Evolutionary conservation across 64 coral and sea anemone species (phyloP).

Genomic region (Astreopora myriophthalma): DNA sequence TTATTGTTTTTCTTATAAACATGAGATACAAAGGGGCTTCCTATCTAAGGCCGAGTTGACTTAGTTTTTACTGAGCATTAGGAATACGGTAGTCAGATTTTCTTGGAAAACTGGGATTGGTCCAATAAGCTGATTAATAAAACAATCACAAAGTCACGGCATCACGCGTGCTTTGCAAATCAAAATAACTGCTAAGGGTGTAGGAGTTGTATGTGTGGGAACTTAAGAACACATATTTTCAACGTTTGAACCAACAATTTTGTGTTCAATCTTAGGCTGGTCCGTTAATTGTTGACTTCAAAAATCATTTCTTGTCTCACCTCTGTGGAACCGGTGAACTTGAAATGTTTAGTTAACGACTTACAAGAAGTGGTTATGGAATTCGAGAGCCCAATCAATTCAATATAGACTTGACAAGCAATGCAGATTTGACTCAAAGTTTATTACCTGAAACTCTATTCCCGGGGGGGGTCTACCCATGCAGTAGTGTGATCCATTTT

Average conservation of each 20-base stretch:
- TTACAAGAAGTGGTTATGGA: constrained; percentile 12
- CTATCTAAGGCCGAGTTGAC: background rate
- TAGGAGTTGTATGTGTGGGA: background rate
- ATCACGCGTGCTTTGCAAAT: background rate
- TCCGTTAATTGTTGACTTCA: background rate
- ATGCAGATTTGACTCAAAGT: background rate
- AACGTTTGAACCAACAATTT: background rate
- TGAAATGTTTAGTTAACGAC: constrained; percentile 29
- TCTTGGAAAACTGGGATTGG: constrained; percentile 9
- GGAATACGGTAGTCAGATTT: constrained; percentile 35
- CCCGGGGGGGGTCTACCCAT: too few species aligned
- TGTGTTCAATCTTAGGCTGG: background rate
- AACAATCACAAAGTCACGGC: constrained; percentile 31
- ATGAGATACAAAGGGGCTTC: background rate
- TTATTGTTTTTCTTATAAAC: background rate
- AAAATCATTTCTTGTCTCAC: background rate
- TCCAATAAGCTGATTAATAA: constrained; percentile 36
- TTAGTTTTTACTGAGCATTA: constrained; percentile 10
- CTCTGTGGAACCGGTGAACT: background rate
- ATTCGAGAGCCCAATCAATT: background rate
- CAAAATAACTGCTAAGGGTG: background rate
- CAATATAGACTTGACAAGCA: background rate
- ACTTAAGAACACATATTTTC: too few species aligned
- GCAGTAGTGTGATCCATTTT: too few species aligned
- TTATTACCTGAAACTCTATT: background rate